Evolutionary conservation across 2,113 vertebrate genomes (phyloP), one percentile per base, ranked within the genome.

Genomic region (Paramisgurnus dabryanus): DNA sequence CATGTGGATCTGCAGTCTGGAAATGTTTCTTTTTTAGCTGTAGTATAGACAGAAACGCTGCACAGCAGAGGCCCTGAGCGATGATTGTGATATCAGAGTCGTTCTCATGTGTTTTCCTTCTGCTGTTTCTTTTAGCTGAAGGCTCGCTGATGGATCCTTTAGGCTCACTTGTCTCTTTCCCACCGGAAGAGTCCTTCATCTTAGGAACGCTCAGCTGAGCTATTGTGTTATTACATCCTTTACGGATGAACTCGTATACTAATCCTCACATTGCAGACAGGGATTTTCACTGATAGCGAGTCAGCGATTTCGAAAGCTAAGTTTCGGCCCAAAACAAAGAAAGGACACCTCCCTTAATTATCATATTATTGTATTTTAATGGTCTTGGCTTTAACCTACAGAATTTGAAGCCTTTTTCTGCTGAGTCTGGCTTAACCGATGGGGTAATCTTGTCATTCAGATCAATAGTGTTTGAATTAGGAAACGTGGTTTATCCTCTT

Each of bases 151-250:
- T 43, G n/a, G 10, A 58, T 73, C 11, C 17, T 61, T n/a, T 74
- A 13, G 55, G 40, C 60, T 61, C 57, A 43, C 71, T 45, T 1
- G 39, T 89, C 34, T 73, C 85, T 85, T 87, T 83, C 80, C 78
- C 69, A 50, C 64, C 65, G 75, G 49, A 79, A 73, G 17, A 73
- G 27, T 64, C 49, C 49, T 12, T 64, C 50, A 78, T 64, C 22
- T 10, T 4, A 63, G 58, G 57, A 63, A 61, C 43, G 39, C 60
- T 63, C 13, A 49, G 70, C 10, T 45, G 58, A 75, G 18, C 71
- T 41, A 10, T 57, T 34, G 34, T 8, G 8, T 80, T 60, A 71
- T 69, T 40, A 58, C 39, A 78, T 72, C 34, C 39, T 18, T 65
- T 41, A 63, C 63, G 53, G 27, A 75, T 47, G 22, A 34, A 53